These are phyloP conservation scores for Erinaceus europaeus DNA, from an alignment of 2,113 vertebrate species.

Conservation along the genomic window DNA sequence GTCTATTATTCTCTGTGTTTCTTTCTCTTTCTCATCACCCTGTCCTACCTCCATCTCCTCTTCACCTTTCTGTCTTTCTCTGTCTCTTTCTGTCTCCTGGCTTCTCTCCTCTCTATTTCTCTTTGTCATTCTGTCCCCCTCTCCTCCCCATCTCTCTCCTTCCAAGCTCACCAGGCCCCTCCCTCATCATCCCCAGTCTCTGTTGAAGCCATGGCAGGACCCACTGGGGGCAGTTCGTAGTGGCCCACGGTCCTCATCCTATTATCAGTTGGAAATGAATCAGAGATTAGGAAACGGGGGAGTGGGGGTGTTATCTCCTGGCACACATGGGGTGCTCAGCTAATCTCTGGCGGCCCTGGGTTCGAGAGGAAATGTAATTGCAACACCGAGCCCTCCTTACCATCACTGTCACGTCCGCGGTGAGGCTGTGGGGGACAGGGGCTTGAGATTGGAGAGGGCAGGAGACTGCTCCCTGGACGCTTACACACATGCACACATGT, in stretches of 20 bases:
- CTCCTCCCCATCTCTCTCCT: neutral
- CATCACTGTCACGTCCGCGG: conserved; percentile 63
- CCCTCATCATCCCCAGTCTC: neutral
- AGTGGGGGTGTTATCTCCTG: conserved; percentile 72
- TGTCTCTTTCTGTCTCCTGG: neutral
- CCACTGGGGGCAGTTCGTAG: conserved; percentile 4
- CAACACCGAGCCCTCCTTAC: conserved; percentile 73
- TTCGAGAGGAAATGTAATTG: conserved; percentile 80
- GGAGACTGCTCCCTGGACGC: neutral
- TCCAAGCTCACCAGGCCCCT: neutral
- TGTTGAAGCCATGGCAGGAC: neutral
- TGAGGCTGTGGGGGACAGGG: neutral
- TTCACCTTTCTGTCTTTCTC: neutral
- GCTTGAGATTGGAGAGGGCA: neutral
- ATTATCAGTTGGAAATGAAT: conserved; percentile 80
- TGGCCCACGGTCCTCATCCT: conserved; percentile 58
- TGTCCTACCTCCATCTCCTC: neutral
- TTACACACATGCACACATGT: neutral
- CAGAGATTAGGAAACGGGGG: conserved; percentile 80
- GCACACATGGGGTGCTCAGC: conserved; percentile 70
- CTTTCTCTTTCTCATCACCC: neutral
- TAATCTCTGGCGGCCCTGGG: conserved; percentile 77
- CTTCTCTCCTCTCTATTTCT: neutral
- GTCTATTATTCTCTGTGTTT: neutral
- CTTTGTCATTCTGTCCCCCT: neutral